A percentile compares a stretch with the other conserved stretches of the same genome.
These are phyloP conservation scores for Yponomeuta sedellus DNA, from an alignment of 2,888 invertebrate genomes.

Conservation along the genomic window DNA sequence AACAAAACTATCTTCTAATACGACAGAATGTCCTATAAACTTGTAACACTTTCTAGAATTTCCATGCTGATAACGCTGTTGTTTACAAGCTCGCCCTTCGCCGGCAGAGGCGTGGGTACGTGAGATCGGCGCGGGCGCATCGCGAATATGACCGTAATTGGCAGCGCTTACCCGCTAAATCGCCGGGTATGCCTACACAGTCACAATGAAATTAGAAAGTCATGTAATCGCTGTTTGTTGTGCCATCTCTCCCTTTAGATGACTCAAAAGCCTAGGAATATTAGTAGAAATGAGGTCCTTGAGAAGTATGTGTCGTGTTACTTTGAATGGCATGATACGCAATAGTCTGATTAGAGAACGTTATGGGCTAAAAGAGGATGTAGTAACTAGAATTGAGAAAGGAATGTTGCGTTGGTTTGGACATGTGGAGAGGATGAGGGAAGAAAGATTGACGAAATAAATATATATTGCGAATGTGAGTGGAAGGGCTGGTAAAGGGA, in stretches of 20 bases:
- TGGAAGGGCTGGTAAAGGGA: no score
- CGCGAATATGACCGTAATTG: conserved; percentile 16
- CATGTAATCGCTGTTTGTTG: conserved; percentile 2
- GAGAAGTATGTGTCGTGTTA: no score
- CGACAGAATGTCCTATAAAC: background rate
- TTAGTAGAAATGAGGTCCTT: no score
- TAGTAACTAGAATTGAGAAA: no score
- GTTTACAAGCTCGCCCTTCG: background rate
- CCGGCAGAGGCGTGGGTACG: conserved; percentile 1
- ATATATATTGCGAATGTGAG: no score
- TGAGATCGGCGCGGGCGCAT: conserved; percentile 10
- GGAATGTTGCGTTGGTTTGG: no score
- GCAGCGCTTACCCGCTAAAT: conserved; percentile 12
- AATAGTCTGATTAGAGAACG: no score
- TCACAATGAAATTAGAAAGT: conserved; percentile 15
- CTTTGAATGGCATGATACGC: no score
- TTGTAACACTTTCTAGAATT: background rate
- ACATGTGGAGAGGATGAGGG: no score
- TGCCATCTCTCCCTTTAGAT: background rate
- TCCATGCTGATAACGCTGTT: background rate
- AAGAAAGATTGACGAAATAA: no score
- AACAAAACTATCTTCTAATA: background rate
- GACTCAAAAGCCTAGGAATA: no score
- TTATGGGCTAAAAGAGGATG: no score
- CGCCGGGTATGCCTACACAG: background rate